phyloP scores from a whole-genome alignment of 2,113 vertebrate species.

The Prolemur simus region DNA sequence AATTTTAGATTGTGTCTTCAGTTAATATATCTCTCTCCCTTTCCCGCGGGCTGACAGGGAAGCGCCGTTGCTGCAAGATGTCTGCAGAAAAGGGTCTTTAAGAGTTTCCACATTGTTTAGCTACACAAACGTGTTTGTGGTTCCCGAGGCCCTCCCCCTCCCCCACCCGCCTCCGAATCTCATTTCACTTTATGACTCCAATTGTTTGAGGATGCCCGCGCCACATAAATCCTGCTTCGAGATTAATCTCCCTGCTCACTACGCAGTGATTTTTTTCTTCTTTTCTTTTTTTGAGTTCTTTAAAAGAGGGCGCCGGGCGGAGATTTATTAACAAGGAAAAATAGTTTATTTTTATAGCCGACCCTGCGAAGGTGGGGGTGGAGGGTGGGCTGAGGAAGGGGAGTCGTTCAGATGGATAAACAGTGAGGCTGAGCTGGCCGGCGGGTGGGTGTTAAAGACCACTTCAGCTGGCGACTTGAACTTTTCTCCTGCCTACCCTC shows the following conservation, averaged over 20 bases:
- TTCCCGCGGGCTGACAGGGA: constrained; percentile 86
- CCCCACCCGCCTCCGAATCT: constrained; percentile 67
- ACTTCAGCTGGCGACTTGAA: constrained; percentile 13
- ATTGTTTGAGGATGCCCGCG: constrained; percentile 77
- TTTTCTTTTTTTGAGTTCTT: constrained; percentile 51
- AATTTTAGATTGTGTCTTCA: constrained; percentile 88
- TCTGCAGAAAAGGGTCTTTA: constrained; percentile 82
- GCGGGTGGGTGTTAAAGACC: not conserved
- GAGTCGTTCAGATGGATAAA: constrained; percentile 59
- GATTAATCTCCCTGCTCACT: constrained; percentile 56
- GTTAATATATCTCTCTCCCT: constrained; percentile 87
- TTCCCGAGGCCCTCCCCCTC: constrained; percentile 77
- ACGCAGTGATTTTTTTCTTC: constrained; percentile 36
- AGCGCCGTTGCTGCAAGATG: constrained; percentile 83
- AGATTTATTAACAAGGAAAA: constrained; percentile 80
- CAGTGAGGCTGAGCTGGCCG: constrained; percentile 2
- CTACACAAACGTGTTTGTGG: constrained; percentile 82
- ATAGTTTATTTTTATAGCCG: constrained; percentile 80
- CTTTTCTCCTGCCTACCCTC: not conserved
- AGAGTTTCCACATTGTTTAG: constrained; percentile 85
- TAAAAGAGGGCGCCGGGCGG: constrained; percentile 55
- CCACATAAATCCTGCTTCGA: constrained; percentile 76
- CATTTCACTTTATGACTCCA: constrained; percentile 80
- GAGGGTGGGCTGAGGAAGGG: not conserved
- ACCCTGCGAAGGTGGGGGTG: constrained; percentile 58